These are phyloP conservation scores for Thunnus thynnus DNA, from an alignment of 2,113 vertebrate genomes.

Conservation along the genomic window DNA sequence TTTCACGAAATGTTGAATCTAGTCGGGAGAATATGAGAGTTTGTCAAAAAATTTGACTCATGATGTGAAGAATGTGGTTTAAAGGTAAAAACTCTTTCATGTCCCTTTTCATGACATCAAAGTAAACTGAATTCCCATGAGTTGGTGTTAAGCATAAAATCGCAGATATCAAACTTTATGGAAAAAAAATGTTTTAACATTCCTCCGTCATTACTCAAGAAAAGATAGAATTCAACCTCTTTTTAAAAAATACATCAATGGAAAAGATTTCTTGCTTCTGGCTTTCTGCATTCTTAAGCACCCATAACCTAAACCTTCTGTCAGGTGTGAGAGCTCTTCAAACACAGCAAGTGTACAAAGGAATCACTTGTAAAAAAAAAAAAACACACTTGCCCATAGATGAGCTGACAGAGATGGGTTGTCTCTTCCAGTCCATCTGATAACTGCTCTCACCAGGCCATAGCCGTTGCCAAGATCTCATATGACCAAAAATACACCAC, in stretches of 20 bases:
- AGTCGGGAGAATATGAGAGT: conserved; percentile 20
- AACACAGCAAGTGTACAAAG: conserved; percentile 22
- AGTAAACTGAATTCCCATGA: conserved; percentile 24
- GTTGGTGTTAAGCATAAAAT: conserved; percentile 9
- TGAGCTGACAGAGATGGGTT: conserved; percentile 19
- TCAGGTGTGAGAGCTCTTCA: conserved; percentile 24
- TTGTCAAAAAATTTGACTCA: conserved; percentile 19
- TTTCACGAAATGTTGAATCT: conserved; percentile 34
- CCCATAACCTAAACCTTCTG: not conserved
- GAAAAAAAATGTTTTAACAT: conserved; percentile 48
- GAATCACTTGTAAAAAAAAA: conserved; percentile 2
- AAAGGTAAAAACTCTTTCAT: conserved; percentile 50
- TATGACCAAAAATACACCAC: conserved; percentile 4
- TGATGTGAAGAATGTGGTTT: conserved; percentile 37
- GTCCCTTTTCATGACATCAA: conserved; percentile 41
- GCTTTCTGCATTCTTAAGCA: conserved; percentile 3
- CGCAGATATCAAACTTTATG: conserved; percentile 17
- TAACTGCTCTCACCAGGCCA: conserved; percentile 12
- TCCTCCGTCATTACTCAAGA: conserved; percentile 27
- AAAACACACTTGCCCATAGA: not conserved
- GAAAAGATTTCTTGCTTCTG: conserved; percentile 10
- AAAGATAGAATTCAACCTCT: conserved; percentile 18
- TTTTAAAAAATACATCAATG: conserved; percentile 34
- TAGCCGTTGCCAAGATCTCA: not conserved
- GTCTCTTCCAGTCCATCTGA: conserved; percentile 23